Evolutionary conservation across 1,140 invertebrate genomes (phyloP), one percentile per base, ranked within the genome.

Genomic region (Ganaspis sp.): DNA sequence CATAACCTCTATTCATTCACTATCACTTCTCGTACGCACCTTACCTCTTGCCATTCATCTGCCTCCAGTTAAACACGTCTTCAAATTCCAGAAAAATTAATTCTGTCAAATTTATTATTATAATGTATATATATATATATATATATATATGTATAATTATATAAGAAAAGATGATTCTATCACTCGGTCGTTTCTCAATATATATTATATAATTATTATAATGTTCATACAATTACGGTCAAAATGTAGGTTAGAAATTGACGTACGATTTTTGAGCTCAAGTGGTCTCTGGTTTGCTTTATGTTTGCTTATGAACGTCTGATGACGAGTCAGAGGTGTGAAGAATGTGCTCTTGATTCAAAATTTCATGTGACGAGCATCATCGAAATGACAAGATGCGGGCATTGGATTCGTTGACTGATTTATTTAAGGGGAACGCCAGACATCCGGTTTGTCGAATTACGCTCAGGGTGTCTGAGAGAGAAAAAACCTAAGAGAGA

Each of bases 401-500:
- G 90, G 90, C 86, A 87, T 82, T 49, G 4, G 45, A 49, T 49
- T 64, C 58, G 58, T 15, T 64, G 58, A 64, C 58, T 91, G 89
- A 90, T 91, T 90, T 90, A 89, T 88, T 90, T 89, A 87, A 90
- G 86, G 85, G 88, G 79, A 85, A 76, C 73, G 79, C 86, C 87
- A 89, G 87, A 91, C 89, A 91, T 91, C 90, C 90, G 90, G 89
- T 90, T 87, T 83, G 88, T 86, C 87, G 83, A 89, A 89, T 87
- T 86, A 84, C 80, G 81, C 82, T 85, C 85, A 87, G 83, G 85
- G 81, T 76, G 84, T 73, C 42, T 70, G 58, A 64, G 58, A 26
- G 26, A 64, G 21, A 64, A 64, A 64, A 64, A 64, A 64, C 12
- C 11, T 69, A 72, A 34, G 77, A 73, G 76, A 45, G 42, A 45